Percentiles rank a stretch among this genome's conserved stretches.
These are phyloP conservation scores for Apogon hyalosoma DNA, from an alignment of 2,797 vertebrate species.

Conservation along the genomic window DNA sequence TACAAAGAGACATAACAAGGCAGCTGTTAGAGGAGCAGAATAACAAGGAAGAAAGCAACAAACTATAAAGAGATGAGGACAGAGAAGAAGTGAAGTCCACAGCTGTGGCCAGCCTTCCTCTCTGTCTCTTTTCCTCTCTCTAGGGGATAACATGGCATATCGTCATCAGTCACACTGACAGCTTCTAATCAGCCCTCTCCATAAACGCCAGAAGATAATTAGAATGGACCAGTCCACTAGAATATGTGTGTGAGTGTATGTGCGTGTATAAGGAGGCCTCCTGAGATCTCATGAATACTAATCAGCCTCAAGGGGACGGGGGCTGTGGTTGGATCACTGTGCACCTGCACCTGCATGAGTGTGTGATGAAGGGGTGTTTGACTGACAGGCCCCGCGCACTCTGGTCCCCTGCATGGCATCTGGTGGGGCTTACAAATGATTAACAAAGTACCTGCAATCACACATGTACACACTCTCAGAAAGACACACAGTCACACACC, in stretches of 20 bases:
- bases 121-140: constrained; percentile 60
- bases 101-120: constrained; percentile 69
- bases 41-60: constrained; percentile 48
- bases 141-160: constrained; percentile 75
- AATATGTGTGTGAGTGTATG: constrained; percentile 50
- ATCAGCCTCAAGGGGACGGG: constrained; percentile 76
- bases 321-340: constrained; percentile 59
- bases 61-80: constrained; percentile 58
- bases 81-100: constrained; percentile 53
- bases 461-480: constrained; percentile 21
- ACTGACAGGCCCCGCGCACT: constrained; percentile 70
- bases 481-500: constrained; percentile 4
- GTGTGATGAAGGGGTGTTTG: constrained; percentile 59
- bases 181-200: constrained; percentile 86
- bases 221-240: constrained; percentile 81
- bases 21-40: constrained; percentile 48
- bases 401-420: constrained; percentile 71
- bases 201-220: constrained; percentile 85
- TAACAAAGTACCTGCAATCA: constrained; percentile 75
- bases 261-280: constrained; percentile 56
- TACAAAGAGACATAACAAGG: constrained; percentile 61
- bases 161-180: constrained; percentile 86
- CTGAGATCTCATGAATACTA: constrained; percentile 85
- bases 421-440: constrained; percentile 82
- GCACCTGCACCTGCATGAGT: constrained; percentile 67